phyloP scores from a whole-genome alignment of 2,797 vertebrate species.

The Sternarchorhynchus goeldii region DNA sequence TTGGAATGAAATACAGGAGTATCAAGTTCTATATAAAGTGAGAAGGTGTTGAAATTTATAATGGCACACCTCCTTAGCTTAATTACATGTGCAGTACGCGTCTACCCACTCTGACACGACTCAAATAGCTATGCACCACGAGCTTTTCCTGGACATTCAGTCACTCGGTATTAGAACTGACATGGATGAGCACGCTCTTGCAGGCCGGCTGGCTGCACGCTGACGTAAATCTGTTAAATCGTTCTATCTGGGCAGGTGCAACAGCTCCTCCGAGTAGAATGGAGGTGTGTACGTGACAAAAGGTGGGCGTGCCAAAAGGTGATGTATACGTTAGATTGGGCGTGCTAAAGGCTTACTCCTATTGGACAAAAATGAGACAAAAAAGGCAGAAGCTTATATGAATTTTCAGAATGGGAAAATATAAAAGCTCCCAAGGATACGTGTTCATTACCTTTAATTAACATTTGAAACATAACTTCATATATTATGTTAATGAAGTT shows the following conservation, averaged over 20 bases:
- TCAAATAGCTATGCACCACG: not conserved
- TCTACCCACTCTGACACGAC: slow-evolving; percentile 28
- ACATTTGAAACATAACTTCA: too few relatives aligned
- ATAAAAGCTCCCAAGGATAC: too few relatives aligned
- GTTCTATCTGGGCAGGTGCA: not conserved
- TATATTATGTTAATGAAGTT: too few relatives aligned
- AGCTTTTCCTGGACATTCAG: slow-evolving; percentile 14
- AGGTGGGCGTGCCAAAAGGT: too few relatives aligned
- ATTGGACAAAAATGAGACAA: too few relatives aligned
- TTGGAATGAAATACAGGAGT: slow-evolving; percentile 1
- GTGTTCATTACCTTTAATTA: too few relatives aligned
- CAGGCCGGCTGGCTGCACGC: not conserved
- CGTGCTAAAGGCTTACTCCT: too few relatives aligned
- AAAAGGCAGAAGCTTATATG: too few relatives aligned
- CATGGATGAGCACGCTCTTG: slow-evolving; percentile 8
- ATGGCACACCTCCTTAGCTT: slow-evolving; percentile 30
- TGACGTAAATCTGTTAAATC: slow-evolving; percentile 26
- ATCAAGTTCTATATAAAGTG: slow-evolving; percentile 32
- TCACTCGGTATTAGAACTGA: slow-evolving; percentile 33
- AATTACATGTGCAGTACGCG: slow-evolving; percentile 20
- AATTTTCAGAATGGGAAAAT: too few relatives aligned
- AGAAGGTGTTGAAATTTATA: slow-evolving; percentile 9
- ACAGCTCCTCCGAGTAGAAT: too few relatives aligned
- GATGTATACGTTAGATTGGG: too few relatives aligned
- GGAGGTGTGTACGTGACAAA: too few relatives aligned